Conservation (phyloP, 2,888 invertebrate genomes). For the Cecidostiba fungosa region DNA sequence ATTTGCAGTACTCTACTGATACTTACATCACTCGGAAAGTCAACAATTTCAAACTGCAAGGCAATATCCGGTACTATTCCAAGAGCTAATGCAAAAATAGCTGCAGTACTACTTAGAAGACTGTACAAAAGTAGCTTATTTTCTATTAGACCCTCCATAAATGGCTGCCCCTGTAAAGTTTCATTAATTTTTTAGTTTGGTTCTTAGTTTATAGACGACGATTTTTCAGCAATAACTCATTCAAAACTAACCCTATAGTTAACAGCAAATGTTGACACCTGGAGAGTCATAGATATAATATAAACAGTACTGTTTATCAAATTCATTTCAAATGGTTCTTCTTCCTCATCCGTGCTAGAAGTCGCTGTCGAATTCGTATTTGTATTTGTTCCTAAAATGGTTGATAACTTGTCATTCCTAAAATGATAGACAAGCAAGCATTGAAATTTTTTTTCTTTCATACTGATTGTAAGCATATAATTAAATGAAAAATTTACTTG, state of each 20-base stretch:
- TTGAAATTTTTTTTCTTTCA: background rate
- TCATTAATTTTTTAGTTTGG: conserved; percentile 4
- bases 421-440: conserved; percentile 32
- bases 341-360: conserved; percentile 83
- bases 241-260: conserved; percentile 92
- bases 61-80: conserved; percentile 93
- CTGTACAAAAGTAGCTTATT: conserved; percentile 97
- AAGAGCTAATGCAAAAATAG: conserved; percentile 92
- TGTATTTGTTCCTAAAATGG: conserved; percentile 67
- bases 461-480: background rate
- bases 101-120: conserved; percentile 89
- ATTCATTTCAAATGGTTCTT: conserved; percentile 94
- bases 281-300: conserved; percentile 97
- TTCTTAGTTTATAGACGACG: background rate
- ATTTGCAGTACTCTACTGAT: background rate
- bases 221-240: conserved; percentile 29
- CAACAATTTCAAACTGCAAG: conserved; percentile 96
- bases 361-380: conserved; percentile 63
- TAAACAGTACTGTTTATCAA: conserved; percentile 99
- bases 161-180: conserved; percentile 93
- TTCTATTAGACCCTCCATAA: conserved; percentile 97
- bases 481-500: conserved; percentile 81
- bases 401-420: conserved; percentile 82
- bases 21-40: conserved; percentile 94
- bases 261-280: conserved; percentile 98